Conservation (phyloP, 2,113 vertebrate genomes). For the Lycocorax pyrrhopterus region DNA sequence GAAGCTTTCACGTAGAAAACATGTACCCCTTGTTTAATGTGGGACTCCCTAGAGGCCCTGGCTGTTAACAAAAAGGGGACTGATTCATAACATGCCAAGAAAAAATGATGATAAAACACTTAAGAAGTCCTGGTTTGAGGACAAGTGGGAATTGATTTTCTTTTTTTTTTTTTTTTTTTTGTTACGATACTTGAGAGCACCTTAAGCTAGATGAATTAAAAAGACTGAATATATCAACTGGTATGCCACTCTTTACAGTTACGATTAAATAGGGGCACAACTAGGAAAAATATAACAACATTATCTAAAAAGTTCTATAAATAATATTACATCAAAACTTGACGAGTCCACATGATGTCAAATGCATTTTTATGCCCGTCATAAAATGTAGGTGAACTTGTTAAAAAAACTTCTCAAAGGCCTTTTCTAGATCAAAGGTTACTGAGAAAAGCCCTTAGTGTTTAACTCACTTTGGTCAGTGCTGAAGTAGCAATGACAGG, state of each 20-base stretch:
- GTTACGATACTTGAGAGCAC: background rate
- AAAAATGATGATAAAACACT: background rate
- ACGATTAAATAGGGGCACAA: background rate
- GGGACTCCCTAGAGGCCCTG: background rate
- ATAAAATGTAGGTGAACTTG: background rate
- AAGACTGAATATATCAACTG: background rate
- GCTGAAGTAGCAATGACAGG: background rate
- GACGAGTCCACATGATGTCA: rapidly evolving
- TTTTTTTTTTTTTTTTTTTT: background rate
- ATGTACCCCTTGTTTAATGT: rapidly evolving
- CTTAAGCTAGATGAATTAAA: background rate
- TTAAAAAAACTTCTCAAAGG: background rate
- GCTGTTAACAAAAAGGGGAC: background rate
- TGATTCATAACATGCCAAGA: background rate
- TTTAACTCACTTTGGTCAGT: background rate
- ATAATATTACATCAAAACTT: background rate
- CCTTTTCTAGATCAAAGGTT: background rate
- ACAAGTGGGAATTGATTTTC: background rate
- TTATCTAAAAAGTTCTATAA: background rate
- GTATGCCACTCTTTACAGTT: background rate
- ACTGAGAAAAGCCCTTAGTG: background rate
- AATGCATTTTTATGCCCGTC: background rate
- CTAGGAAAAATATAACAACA: background rate
- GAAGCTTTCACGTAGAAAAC: background rate
- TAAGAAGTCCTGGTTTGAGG: background rate